A percentile compares a stretch with the other conserved stretches of the same genome.
phyloP scores from a whole-genome alignment of 2,888 invertebrate species.

The Hirtodrosophila cameraria region DNA sequence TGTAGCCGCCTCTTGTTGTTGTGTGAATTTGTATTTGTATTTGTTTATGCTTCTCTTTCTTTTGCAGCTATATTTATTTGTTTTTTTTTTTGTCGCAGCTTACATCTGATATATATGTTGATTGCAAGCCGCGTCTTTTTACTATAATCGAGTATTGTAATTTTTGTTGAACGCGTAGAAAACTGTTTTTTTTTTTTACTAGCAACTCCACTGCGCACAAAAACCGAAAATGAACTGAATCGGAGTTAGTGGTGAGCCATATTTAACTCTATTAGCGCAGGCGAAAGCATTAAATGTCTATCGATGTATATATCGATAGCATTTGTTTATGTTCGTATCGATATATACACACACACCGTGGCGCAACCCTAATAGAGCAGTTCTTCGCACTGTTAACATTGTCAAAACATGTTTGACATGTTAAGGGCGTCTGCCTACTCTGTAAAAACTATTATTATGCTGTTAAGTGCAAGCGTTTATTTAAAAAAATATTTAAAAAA shows the following conservation, averaged over 20 bases:
- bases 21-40: slow-evolving; percentile 19
- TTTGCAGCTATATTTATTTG: no score
- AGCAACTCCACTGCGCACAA: slow-evolving; percentile 51
- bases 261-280: slow-evolving; percentile 15
- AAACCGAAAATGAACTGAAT: slow-evolving; percentile 56
- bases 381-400: no score
- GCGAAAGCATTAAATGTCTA: no score
- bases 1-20: slow-evolving; percentile 23
- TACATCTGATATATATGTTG: slow-evolving; percentile 26
- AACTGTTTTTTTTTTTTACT: slow-evolving; percentile 14
- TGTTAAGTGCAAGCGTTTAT: no score
- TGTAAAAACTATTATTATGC: no score
- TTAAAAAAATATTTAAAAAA: no score
- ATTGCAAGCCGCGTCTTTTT: slow-evolving; percentile 38
- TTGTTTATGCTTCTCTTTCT: no score
- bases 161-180: slow-evolving; percentile 40
- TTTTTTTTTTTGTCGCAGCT: slow-evolving; percentile 15
- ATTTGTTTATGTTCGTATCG: background rate
- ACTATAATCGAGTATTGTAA: slow-evolving; percentile 32
- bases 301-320: slow-evolving; percentile 1
- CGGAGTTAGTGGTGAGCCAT: slow-evolving; percentile 31
- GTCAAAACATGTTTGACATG: no score
- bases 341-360: no score
- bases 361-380: no score
- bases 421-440: no score